Base-by-base conservation (phyloP, 92 coral and sea anemone species). In the Diadumene lineata region DNA sequence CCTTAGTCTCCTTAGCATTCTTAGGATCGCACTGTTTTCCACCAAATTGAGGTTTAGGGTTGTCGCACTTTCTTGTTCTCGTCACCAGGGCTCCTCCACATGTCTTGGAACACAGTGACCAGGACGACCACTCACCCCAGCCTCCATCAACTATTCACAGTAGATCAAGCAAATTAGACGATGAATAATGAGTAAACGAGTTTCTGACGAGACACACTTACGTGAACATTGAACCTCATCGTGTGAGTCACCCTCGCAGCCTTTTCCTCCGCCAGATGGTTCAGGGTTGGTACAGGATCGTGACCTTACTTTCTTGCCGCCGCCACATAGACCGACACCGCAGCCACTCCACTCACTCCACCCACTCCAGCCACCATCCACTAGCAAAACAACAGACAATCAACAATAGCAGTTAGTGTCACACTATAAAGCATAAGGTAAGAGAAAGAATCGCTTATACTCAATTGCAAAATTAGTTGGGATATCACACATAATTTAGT, bases 321-420 rank as follows among this genome's bases (percentile, higher is more conserved):
- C 96, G 17, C 96, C 96, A 60, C 88, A 90, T n/a, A 90, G 48
- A 3, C 89, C 83, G 0, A 73, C 46, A 16, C 91, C 96, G 51
- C 96, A 90, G 1, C 96, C 96, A 56, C 96, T 83, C 96, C 96
- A 90, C 70, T 30, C 24, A 33, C 85, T 77, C 96, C 96, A 90
- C 11, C 60, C 62, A 23, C 88, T 82, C 96, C 96, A 90, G 22
- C 60, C 73, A 22, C 96, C 96, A 46, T 86, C 84, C 75, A 82
- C 96, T 90, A 66, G 2, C 3, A 16, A 7, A 18, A 24, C 1
- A 4, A 29, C 22, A 55, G 10, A 34, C 2, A 46, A 43, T n/a
- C 7, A 33, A 63, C 10, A 63, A 6, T 38, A 53, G 60, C 2
- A 53, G 51, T n/a, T n/a, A n/a, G n/a, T n/a, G n/a, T n/a, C n/a